Evolutionary conservation across 2,888 invertebrate genomes (phyloP), one percentile per base, ranked within the genome.

Genomic region (Tortrix viridana): DNA sequence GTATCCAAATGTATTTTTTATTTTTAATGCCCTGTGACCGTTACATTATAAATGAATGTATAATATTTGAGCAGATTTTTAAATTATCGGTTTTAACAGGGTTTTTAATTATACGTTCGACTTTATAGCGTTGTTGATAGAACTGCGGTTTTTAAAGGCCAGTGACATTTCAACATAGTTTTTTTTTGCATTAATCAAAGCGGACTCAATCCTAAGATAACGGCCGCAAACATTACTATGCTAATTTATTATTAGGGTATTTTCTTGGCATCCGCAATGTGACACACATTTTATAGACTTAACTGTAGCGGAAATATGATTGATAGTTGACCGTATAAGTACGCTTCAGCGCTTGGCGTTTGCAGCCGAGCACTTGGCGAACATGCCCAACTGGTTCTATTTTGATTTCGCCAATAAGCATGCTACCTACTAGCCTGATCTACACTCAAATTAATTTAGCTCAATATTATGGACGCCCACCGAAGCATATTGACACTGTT

Each of bases 301-400:
- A 91, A 91, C 90, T 91, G 90, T 92, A 88, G 89, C 88, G 78
- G 81, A 86, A 87, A 84, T 87, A 88, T 92, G 90, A 92, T 92
- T 89, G 90, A 92, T 92, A 85, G 86, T 77, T 84, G 83, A 84
- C 87, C 86, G 84, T 79, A 85, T 82, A 80, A 84, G 80, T 79
- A 80, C 76, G 84, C 80, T 81, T 82, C 77, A 80, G 81, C 77
- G 75, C 59, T 65, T 50, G 69, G 75, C 74, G 75, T 75, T 74
- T 75, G 65, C 65, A 67, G 68, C 66, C 53, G 56, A 38, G 41
- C 26, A 63, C 52, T 63, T 58, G 47, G 53, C 26, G 57, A 9
- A 56, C 62, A 46, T 52, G 56, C 26, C 41, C 32, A 63, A 63
- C 57, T 63, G 58, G 63, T 58, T 63, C 52, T 14, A 38, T 46